A percentile compares a stretch with the other conserved stretches of the same genome.
phyloP scores from a whole-genome alignment of 2,113 vertebrate species.

The Percina caprodes region DNA sequence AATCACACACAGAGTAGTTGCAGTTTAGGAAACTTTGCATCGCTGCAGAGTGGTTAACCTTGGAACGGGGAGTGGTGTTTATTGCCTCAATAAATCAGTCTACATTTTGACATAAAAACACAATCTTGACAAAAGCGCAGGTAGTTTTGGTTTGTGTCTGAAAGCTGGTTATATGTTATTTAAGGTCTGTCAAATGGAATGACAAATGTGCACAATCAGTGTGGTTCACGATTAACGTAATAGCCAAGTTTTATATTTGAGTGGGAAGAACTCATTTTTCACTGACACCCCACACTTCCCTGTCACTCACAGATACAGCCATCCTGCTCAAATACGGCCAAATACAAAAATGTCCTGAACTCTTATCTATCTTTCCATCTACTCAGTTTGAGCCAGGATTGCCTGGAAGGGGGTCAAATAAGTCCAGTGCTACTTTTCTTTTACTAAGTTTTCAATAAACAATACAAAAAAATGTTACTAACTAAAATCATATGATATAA shows the following conservation, averaged over 20 bases:
- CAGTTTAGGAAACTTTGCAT: conserved; percentile 55
- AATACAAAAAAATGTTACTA: background rate
- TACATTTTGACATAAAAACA: conserved; percentile 40
- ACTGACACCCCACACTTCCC: conserved; percentile 55
- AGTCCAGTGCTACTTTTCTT: background rate
- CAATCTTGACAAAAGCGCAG: conserved; percentile 24
- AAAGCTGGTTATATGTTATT: conserved; percentile 59
- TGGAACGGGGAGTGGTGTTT: conserved; percentile 17
- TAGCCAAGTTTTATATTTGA: conserved; percentile 62
- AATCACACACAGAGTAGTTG: conserved; percentile 29
- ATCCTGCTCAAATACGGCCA: conserved; percentile 26
- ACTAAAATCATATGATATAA: background rate
- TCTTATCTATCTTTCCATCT: conserved; percentile 2
- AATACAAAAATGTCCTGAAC: conserved; percentile 34
- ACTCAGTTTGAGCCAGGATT: background rate
- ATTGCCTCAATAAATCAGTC: conserved; percentile 65
- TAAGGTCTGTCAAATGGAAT: conserved; percentile 57
- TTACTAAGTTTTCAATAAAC: background rate
- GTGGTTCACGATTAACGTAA: conserved; percentile 48
- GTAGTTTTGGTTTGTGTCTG: conserved; percentile 42
- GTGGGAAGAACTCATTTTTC: conserved; percentile 61
- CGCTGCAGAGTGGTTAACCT: conserved; percentile 22
- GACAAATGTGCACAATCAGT: conserved; percentile 69
- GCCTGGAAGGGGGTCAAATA: background rate
- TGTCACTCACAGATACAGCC: conserved; percentile 52